Evolutionary conservation across 2,888 invertebrate genomes (phyloP), one percentile per base, ranked within the genome.

Genomic region (Lasioglossum villosulum): DNA sequence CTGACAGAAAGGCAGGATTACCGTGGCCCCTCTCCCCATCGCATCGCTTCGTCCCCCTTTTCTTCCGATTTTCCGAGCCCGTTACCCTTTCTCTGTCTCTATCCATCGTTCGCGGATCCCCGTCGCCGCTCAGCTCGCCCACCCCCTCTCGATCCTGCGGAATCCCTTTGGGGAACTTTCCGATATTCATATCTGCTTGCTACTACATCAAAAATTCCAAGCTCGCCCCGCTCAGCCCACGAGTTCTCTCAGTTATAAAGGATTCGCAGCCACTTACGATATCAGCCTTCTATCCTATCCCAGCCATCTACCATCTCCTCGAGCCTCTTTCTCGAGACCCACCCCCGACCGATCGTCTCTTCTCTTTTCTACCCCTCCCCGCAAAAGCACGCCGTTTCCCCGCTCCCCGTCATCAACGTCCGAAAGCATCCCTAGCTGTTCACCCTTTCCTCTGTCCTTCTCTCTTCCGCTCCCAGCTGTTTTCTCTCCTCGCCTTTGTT

Each of bases 181-280:
- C 94, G 94, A 94, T 94, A 94, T 94, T 94, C 94, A 94, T 94
- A 94, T 94, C 93, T 92, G 92, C 92, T 91, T 90, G 92, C 93
- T 93, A 93, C 93, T 94, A 93, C 94, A 94, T 94, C 93, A 94
- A 94, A 94, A 94, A 94, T 94, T 94, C 94, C 94, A 93, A 92
- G 90, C 94, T 93, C 92, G 93, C 93, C 93, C 88, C 82, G 80
- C 74, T 82, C 90, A 74, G 72, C 79, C 86, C 82, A 78, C 90
- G 88, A 91, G 90, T 93, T 91, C 91, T 90, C 92, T 90, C 88
- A 91, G 93, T 92, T 93, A 94, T 94, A 94, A 94, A 94, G 94
- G 93, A 94, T 94, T 94, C 93, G 92, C 93, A 93, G 93, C 94
- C 94, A 94, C 94, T 94, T 94, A 94, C 93, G 93, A 94, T 94